These are phyloP conservation scores for Squalus acanthias DNA, from an alignment of 2,797 vertebrate genomes.

Conservation along the genomic window DNA sequence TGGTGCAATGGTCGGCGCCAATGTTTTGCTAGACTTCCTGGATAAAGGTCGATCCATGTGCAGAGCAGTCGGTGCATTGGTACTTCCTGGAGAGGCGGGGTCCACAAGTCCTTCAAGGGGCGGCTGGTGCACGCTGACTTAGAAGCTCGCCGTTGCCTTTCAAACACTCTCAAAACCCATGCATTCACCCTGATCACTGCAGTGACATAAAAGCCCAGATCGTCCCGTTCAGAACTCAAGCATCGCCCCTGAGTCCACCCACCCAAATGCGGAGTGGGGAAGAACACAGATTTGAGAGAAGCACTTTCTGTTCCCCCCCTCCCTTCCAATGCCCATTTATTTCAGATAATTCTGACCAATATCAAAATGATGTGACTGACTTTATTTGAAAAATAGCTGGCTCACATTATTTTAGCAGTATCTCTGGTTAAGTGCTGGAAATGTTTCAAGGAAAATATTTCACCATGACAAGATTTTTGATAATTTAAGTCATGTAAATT, in stretches of 20 bases:
- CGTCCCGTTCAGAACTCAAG: background rate
- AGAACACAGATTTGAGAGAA: background rate
- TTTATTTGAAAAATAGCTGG: background rate
- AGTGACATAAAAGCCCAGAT: background rate
- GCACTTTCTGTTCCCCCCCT: background rate
- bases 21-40: conserved; percentile 66
- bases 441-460: background rate
- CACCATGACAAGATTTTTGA: background rate
- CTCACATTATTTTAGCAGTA: background rate
- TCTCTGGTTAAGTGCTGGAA: background rate
- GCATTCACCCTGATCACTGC: background rate
- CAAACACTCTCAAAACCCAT: background rate
- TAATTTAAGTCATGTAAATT: background rate
- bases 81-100: conserved; percentile 39
- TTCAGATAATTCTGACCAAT: background rate
- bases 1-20: conserved; percentile 36
- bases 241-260: background rate
- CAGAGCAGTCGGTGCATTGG: background rate
- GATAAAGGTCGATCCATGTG: conserved; percentile 51
- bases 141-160: background rate
- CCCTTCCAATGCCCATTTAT: background rate
- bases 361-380: background rate
- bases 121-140: background rate
- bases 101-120: background rate
- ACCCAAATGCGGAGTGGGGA: background rate